phyloP scores from a whole-genome alignment of 2,113 vertebrate species.

The Neodon shergylaensis region DNA sequence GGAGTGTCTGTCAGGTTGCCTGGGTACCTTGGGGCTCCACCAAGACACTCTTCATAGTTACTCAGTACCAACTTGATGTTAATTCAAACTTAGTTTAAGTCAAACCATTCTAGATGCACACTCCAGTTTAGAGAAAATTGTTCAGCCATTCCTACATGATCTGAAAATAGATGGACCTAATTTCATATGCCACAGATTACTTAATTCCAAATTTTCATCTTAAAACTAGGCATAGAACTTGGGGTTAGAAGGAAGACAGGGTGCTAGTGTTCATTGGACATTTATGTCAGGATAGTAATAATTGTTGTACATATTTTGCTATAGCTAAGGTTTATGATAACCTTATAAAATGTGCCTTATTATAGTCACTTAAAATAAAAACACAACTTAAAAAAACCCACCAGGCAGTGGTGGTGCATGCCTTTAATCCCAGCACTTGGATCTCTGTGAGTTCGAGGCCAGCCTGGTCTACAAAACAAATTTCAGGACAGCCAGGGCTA shows the following conservation, averaged over 20 bases:
- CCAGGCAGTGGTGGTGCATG: background rate
- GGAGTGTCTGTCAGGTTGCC: background rate
- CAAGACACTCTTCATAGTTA: background rate
- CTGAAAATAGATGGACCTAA: constrained; percentile 17
- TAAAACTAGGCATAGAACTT: constrained; percentile 49
- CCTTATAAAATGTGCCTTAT: background rate
- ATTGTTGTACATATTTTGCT: background rate
- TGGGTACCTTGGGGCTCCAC: background rate
- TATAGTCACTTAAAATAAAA: constrained; percentile 21
- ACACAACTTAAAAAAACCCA: background rate
- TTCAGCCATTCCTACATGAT: background rate
- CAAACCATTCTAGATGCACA: background rate
- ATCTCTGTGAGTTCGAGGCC: background rate
- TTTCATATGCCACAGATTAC: background rate
- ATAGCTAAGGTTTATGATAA: background rate
- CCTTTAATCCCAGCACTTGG: background rate
- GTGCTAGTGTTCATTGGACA: background rate
- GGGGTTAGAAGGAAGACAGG: background rate
- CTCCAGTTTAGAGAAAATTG: background rate
- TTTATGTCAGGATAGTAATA: background rate
- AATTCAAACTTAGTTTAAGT: background rate
- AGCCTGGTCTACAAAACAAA: background rate
- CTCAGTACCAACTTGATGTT: background rate
- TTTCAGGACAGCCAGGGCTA: background rate
- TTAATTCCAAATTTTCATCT: constrained; percentile 5